phyloP scores from a whole-genome alignment of 2,797 vertebrate species.

The Acridotheres tristis region DNA sequence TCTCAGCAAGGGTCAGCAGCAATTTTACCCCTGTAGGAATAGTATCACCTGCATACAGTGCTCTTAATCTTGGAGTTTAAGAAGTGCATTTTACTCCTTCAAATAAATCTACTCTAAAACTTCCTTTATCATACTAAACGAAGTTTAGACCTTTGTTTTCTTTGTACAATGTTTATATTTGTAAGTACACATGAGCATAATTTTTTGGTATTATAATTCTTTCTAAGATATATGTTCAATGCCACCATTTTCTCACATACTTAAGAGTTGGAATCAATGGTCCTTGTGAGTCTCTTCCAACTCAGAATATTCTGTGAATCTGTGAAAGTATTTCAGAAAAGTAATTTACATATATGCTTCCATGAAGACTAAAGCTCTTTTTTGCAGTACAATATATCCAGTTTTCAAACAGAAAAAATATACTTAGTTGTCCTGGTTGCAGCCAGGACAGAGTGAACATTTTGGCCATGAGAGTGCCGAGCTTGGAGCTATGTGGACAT shows the following conservation, averaged over 20 bases:
- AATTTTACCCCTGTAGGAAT: background rate
- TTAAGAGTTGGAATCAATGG: background rate
- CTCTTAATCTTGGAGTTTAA: background rate
- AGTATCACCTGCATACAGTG: rapidly evolving
- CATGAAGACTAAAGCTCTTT: background rate
- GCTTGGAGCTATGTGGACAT: background rate
- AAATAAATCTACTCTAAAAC: background rate
- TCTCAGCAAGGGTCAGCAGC: background rate
- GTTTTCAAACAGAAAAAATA: background rate
- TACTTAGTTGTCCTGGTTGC: background rate
- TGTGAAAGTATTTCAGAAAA: background rate
- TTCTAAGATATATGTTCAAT: background rate
- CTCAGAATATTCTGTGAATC: background rate
- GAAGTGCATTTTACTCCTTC: background rate
- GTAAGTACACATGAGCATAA: background rate
- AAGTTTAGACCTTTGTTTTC: background rate
- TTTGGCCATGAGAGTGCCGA: background rate
- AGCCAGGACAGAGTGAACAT: background rate
- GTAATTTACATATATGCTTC: background rate
- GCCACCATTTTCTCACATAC: background rate
- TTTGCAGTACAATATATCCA: background rate
- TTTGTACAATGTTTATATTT: background rate
- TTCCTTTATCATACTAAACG: background rate
- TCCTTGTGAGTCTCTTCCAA: background rate
- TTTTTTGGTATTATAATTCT: background rate